Evolutionary conservation across 2,113 vertebrate genomes (phyloP).

Genomic region (Seriola aureovittata): DNA sequence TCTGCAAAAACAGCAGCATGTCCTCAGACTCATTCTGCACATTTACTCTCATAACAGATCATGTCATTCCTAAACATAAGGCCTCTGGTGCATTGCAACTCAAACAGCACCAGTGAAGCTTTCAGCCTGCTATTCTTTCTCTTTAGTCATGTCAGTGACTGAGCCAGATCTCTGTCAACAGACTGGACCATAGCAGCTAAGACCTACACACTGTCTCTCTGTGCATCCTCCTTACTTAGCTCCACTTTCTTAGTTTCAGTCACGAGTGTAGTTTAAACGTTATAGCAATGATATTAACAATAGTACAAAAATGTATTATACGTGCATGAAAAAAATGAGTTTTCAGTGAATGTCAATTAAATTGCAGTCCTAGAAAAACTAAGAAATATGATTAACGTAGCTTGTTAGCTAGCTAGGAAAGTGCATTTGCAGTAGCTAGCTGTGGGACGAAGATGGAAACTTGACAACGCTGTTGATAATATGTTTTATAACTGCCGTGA

Average conservation of each 20-base stretch:
- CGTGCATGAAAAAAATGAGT: too few species aligned
- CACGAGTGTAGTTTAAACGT: not conserved
- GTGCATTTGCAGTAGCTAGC: not conserved
- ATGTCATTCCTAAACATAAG: not conserved
- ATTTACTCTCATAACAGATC: not conserved
- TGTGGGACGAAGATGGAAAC: too few species aligned
- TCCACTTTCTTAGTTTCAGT: not conserved
- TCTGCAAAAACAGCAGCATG: conserved; percentile 82
- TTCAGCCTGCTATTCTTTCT: not conserved
- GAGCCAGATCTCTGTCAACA: too few species aligned
- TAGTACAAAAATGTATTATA: not conserved
- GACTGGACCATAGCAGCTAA: not conserved
- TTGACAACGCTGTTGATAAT: too few species aligned
- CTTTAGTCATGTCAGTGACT: not conserved
- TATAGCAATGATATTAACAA: not conserved
- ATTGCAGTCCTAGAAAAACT: not conserved
- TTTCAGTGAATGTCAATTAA: not conserved
- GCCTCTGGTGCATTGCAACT: not conserved
- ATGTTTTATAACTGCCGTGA: too few species aligned
- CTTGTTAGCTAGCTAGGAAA: not conserved
- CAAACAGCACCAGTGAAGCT: not conserved
- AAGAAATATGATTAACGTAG: not conserved
- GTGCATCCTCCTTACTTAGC: not conserved
- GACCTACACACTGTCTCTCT: not conserved
- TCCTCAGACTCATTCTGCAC: not conserved